Base-by-base conservation (phyloP, 1,140 invertebrate genomes). In the Danaus melanippus region DNA sequence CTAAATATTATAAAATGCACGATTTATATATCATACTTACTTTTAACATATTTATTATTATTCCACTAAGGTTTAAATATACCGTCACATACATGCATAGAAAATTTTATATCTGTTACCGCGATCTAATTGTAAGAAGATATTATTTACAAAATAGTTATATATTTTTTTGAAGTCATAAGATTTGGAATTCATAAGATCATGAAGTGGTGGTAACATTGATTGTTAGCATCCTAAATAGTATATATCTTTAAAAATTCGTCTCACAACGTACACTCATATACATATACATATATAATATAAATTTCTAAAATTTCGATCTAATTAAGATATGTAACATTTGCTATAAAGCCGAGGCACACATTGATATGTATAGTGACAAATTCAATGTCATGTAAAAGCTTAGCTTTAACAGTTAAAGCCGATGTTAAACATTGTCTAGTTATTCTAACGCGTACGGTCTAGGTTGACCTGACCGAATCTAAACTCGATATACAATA, bases 301-400 rank as follows among this genome's bases (percentile, higher is more conserved):
- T 74, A 82, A 79, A 80, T 68, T 66, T 75, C 72, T 83, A 78
- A 83, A 84, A 79, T 75, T 77, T 72, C 53, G 60, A 76, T 84
- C 82, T 68, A 67, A 70, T 78, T 70, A 75, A 77, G 80, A 84
- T 85, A 85, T 84, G 79, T 85, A 78, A 77, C 59, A 62, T 71
- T 79, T 83, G 78, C 79, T 81, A 81, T 83, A 57, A 84, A 86
- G 83, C 83, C 79, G 79, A 86, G 83, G 83, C 83, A 86, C 83
- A 86, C 78, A 68, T 82, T 83, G 83, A 86, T 86, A 86, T 86
- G 83, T 86, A 74, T 78, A 71, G 74, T 77, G 73, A 76, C 72
- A 70, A 61, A 63, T 67, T 54, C 46, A 61, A 66, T 68, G 66
- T 69, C 56, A 53, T 57, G 50, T 58, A 67, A 62, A 69, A 65